A percentile compares a stretch with the other conserved stretches of the same genome.
Evolutionary conservation across 2,888 invertebrate species (phyloP).

Genomic region (Epinotia bilunana): DNA sequence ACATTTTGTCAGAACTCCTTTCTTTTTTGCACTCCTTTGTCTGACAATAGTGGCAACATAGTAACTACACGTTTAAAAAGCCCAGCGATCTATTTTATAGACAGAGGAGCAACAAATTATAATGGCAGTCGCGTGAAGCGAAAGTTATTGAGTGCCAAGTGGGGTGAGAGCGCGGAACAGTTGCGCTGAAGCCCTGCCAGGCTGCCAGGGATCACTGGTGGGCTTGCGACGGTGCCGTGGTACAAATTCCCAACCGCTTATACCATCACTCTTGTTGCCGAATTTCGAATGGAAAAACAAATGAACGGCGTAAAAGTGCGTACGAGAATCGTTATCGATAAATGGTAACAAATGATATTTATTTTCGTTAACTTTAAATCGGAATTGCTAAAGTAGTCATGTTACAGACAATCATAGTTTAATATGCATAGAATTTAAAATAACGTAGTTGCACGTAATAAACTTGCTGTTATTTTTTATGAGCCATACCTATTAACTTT

Average conservation of each 20-base stretch:
- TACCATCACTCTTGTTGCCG: constrained; percentile 71
- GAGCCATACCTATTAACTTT: neutral
- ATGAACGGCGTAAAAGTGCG: constrained; percentile 50
- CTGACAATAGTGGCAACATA: neutral
- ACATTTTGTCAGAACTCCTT: no score
- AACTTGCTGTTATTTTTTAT: neutral
- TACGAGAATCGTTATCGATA: constrained; percentile 29
- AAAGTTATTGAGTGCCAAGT: constrained; percentile 80
- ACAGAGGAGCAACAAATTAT: constrained; percentile 63
- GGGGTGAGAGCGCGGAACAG: constrained; percentile 76
- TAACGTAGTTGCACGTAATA: neutral
- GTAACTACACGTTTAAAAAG: constrained; percentile 33
- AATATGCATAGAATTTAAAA: neutral
- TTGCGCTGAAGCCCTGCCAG: constrained; percentile 74
- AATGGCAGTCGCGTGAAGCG: constrained; percentile 63
- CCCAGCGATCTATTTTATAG: constrained; percentile 36
- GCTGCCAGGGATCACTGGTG: constrained; percentile 75
- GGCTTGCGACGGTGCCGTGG: constrained; percentile 71
- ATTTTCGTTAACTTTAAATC: no score
- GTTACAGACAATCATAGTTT: neutral
- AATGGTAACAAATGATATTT: neutral
- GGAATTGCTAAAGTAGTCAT: neutral
- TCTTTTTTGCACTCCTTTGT: neutral
- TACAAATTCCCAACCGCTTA: constrained; percentile 75
- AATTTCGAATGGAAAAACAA: constrained; percentile 70